Base-by-base conservation (phyloP, 2,113 vertebrate species). In the Peromyscus maniculatus region DNA sequence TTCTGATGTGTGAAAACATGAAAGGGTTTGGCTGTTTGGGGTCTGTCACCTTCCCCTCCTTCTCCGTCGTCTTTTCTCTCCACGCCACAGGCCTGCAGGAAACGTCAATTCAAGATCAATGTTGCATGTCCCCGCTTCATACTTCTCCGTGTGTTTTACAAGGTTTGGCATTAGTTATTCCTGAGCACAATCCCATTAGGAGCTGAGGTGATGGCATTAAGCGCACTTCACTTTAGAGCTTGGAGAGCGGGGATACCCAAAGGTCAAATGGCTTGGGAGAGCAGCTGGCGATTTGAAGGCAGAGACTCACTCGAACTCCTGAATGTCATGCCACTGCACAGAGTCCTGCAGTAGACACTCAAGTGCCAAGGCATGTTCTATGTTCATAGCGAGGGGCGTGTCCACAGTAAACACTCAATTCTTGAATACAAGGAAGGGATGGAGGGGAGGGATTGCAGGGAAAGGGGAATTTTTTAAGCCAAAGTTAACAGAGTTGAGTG, bases 191-290 rank as follows among this genome's bases (percentile, higher is more conserved):
- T 46, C 39, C 87, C 84, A 82, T 43, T 86, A 88, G 72, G 77
- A 82, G 69, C 62, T 12, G 31, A 95, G 43, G n/a, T 8, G 28
- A 86, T n/a, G 28, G 59, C 64, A 16, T 83, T 93, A 93, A 71
- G 95, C 59, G n/a, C 83, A 9, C 75, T 49, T 49, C 36, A 28
- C 66, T 91, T 79, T 69, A 77, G 28, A 87, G 92, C 64, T 62
- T 7, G 59, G 66, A 74, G 82, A 79, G 72, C 22, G 59, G 62
- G 89, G 39, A 24, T n/a, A 7, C 39, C 49, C 74, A 66, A 64
- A 80, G 71, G 87, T 64, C 87, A 96, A 95, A 78, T 57, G 93
- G 8, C 57, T 95, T 71, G 83, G 93, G 90, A 95, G 62, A 75
- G 43, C 1, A 6, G 82, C 62, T 24, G 15, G 84, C 15, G 46